These are phyloP conservation scores for Zele albiditarsus DNA, from an alignment of 2,888 invertebrate genomes.

Conservation along the genomic window DNA sequence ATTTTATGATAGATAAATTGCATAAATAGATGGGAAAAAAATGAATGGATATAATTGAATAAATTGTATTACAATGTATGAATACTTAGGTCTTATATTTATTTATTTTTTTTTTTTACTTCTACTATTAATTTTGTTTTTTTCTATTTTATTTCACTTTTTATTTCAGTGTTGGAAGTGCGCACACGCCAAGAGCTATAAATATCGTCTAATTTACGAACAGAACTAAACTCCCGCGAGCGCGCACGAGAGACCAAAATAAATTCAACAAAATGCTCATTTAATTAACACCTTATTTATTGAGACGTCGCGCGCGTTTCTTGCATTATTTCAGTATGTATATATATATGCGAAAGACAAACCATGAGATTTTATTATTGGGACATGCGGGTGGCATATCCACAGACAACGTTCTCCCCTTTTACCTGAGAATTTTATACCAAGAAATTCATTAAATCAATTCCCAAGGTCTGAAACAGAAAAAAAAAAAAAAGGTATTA, in stretches of 20 bases:
- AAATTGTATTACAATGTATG: too few species aligned
- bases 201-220: slow-evolving; percentile 70
- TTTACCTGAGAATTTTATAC: slow-evolving; percentile 15
- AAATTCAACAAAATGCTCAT: slow-evolving; percentile 70
- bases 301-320: slow-evolving; percentile 62
- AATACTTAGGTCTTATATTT: too few species aligned
- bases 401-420: background rate
- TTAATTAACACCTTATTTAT: slow-evolving; percentile 73
- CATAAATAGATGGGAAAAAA: too few species aligned
- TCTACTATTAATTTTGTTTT: background rate
- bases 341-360: slow-evolving; percentile 12
- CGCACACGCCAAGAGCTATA: slow-evolving; percentile 58
- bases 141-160: too few species aligned
- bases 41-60: too few species aligned
- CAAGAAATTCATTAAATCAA: slow-evolving; percentile 21
- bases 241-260: slow-evolving; percentile 56
- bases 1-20: too few species aligned
- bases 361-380: slow-evolving; percentile 12
- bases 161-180: background rate
- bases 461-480: background rate
- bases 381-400: background rate
- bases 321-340: background rate
- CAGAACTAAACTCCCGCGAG: slow-evolving; percentile 50
- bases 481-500: too few species aligned
- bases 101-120: background rate